Base-by-base conservation (phyloP, 1,140 invertebrate genomes). In the Cotesia glomerata region DNA sequence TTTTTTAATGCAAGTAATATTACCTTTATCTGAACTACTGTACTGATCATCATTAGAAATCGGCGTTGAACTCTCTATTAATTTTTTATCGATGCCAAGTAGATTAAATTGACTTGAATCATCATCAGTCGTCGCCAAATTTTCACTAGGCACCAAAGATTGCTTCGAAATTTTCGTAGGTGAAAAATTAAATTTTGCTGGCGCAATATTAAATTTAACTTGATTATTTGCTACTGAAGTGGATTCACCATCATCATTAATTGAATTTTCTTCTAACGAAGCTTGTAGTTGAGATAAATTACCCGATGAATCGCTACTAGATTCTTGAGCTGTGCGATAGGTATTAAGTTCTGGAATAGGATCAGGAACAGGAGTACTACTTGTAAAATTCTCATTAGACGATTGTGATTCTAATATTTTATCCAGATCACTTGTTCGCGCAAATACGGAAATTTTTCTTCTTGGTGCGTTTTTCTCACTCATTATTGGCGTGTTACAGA, bases 381-480 rank as follows among this genome's bases (percentile, higher is more conserved):
- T 64, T 9, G 62, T 64, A 14, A 64, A 13, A 49, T n/a, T 18
- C 0, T 49, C 39, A 8, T 9, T 11, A 34, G 45, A 9, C 1
- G 3, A 4, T 5, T 64, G 45, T n/a, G 65, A 18, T 8, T 52
- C 13, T 0, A 51, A 14, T 11, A 67, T 54, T 67, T 67, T 54
- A 5, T 54, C 65, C 26, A 51, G 4, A 26, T 54, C 65, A 26
- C 18, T 16, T 13, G 16, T 34, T 1, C 65, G 65, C 5, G 65
- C 51, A 54, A 67, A 67, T 8, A 67, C 65, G 3, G 49, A 52
- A 9, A 32, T 9, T 67, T 67, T 67, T n/a, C 65, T 9, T 14
- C 65, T 5, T 14, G 65, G 65, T 7, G 14, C 4, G 34, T 52
- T 67, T 67, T 39, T 67, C 11, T 67, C 65, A 13, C 16, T 54